A percentile compares a stretch with the other conserved stretches of the same genome.
Conservation (phyloP, 2,888 invertebrate species). For the Dusona sp. region DNA sequence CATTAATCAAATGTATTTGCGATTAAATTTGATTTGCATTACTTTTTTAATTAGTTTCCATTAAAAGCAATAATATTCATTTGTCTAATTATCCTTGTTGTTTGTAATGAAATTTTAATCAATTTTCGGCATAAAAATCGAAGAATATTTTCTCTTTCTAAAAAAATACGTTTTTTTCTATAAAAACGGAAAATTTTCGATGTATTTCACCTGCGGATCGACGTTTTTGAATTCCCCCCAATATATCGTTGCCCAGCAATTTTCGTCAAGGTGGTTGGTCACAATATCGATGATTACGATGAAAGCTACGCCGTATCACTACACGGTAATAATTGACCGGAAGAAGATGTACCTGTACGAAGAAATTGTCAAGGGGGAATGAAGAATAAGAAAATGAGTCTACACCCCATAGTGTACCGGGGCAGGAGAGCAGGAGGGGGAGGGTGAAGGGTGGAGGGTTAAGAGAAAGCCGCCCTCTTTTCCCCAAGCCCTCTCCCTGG, state of each 20-base stretch:
- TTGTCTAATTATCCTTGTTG: too few relatives aligned
- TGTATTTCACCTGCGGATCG: neutral
- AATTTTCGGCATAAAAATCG: neutral
- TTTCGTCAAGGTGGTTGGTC: neutral
- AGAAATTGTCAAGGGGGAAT: neutral
- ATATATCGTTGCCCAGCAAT: neutral
- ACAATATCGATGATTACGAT: neutral
- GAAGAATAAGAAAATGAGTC: neutral
- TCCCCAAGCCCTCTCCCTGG: slow-evolving; percentile 64
- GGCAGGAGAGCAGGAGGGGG: neutral
- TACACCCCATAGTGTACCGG: neutral
- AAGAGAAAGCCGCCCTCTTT: slow-evolving; percentile 28
- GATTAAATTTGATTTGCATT: too few relatives aligned
- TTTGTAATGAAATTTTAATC: too few relatives aligned
- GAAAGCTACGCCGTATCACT: neutral
- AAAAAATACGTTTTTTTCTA: too few relatives aligned
- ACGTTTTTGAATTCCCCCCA: neutral
- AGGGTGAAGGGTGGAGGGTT: slow-evolving; percentile 6
- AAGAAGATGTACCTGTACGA: slow-evolving; percentile 2
- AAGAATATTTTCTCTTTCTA: too few relatives aligned
- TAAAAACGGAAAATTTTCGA: neutral
- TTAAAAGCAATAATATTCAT: neutral
- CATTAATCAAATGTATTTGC: neutral
- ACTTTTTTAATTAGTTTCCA: too few relatives aligned
- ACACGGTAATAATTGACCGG: neutral